A percentile compares a stretch with the other conserved stretches of the same genome.
These are phyloP conservation scores for Amblyjoppa proteus DNA, from an alignment of 2,888 invertebrate species.

Conservation along the genomic window DNA sequence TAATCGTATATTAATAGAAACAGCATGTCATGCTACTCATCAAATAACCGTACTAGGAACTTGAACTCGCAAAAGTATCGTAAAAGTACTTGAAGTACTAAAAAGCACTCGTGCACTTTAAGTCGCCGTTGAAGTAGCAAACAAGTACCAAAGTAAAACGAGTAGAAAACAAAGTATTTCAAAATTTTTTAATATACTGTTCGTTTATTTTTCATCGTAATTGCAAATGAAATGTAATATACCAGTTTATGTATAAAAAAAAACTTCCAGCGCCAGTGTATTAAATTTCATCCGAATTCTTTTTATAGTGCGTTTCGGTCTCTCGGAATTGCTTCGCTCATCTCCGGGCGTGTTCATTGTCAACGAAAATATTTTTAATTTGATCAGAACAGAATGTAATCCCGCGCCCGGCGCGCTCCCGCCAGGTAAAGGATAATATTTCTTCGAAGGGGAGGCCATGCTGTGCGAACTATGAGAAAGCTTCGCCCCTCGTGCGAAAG, in stretches of 20 bases:
- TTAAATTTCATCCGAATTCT: too few species aligned
- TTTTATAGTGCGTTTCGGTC: too few species aligned
- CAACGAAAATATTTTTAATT: slow-evolving; percentile 6
- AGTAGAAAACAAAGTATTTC: too few species aligned
- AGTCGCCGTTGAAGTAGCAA: background rate
- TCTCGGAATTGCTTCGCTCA: background rate
- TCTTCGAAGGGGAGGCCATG: background rate
- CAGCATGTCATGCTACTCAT: too few species aligned
- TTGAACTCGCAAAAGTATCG: background rate
- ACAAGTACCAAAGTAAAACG: background rate
- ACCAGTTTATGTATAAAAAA: too few species aligned
- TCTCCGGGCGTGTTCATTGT: background rate
- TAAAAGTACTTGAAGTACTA: background rate
- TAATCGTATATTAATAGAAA: too few species aligned
- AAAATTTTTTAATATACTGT: too few species aligned
- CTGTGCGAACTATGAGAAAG: slow-evolving; percentile 4
- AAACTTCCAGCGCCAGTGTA: too few species aligned
- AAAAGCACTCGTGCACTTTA: background rate
- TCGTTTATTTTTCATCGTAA: too few species aligned
- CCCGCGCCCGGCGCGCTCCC: background rate
- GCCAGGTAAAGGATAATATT: background rate
- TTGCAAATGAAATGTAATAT: too few species aligned
- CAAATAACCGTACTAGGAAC: too few species aligned
- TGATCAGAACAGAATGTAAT: slow-evolving; percentile 4
- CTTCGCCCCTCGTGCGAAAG: background rate